These are phyloP conservation scores for Tichodroma muraria DNA, from an alignment of 2,113 vertebrate species.

Conservation along the genomic window DNA sequence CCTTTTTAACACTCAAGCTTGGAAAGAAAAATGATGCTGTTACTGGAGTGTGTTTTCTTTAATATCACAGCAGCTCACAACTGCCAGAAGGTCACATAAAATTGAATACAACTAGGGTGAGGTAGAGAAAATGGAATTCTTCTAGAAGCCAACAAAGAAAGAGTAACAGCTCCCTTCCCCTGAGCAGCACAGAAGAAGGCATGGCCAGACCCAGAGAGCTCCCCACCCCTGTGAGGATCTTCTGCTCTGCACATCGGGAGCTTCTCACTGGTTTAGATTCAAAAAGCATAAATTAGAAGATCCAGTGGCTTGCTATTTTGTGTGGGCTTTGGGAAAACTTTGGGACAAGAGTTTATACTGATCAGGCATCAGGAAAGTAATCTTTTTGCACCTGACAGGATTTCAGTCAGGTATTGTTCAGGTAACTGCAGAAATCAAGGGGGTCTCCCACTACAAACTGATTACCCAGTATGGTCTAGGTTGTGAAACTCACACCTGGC, in stretches of 20 bases:
- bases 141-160: not conserved
- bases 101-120: not conserved
- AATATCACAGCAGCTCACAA: not conserved
- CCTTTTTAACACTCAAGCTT: not conserved
- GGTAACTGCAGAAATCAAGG: not conserved
- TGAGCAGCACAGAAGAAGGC: not conserved
- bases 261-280: not conserved
- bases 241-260: not conserved
- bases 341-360: not conserved
- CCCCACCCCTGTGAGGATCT: not conserved
- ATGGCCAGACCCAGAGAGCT: not conserved
- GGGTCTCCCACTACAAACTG: not conserved
- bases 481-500: not conserved
- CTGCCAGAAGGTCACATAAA: not conserved
- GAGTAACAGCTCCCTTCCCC: not conserved
- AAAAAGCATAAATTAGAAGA: not conserved
- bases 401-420: not conserved
- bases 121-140: not conserved
- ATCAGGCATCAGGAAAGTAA: not conserved
- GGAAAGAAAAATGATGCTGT: not conserved
- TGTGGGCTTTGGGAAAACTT: not conserved
- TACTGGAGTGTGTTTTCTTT: not conserved
- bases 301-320: not conserved
- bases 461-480: not conserved
- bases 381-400: not conserved